These are phyloP conservation scores for Megalops atlanticus DNA, from an alignment of 2,113 vertebrate genomes.

Conservation along the genomic window DNA sequence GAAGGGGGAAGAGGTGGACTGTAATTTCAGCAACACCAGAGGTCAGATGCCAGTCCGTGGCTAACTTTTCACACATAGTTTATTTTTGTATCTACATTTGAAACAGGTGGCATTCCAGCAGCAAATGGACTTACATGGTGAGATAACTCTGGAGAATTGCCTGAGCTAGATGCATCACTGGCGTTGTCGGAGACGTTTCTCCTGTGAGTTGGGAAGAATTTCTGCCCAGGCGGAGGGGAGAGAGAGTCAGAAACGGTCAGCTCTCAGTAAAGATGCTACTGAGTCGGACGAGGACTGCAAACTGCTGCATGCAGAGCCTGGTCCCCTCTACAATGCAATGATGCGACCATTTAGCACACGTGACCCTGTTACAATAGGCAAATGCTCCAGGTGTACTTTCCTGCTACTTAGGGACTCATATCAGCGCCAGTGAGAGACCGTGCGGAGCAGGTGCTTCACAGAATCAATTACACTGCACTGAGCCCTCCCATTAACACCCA, in stretches of 20 bases:
- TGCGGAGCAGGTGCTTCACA: too few relatives aligned
- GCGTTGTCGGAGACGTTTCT: slow-evolving; percentile 58
- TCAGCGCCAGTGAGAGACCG: too few relatives aligned
- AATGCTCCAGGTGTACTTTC: slow-evolving; percentile 3
- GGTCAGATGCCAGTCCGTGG: background rate
- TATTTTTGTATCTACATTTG: too few relatives aligned
- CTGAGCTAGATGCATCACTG: slow-evolving; percentile 45
- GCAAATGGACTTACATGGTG: slow-evolving; percentile 48
- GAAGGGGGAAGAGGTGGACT: background rate
- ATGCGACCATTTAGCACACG: background rate
- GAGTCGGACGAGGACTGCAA: too few relatives aligned
- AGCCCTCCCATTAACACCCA: too few relatives aligned
- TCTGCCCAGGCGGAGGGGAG: slow-evolving; percentile 40
- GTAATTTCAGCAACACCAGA: background rate
- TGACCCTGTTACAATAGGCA: slow-evolving; percentile 17
- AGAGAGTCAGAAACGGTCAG: background rate
- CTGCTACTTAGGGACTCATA: slow-evolving; percentile 7
- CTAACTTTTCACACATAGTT: too few relatives aligned
- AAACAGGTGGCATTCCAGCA: too few relatives aligned
- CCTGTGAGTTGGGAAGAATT: slow-evolving; percentile 50
- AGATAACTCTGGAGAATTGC: slow-evolving; percentile 45
- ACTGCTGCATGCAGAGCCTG: background rate
- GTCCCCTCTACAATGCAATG: background rate
- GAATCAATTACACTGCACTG: too few relatives aligned
- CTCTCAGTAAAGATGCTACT: background rate